phyloP scores from a whole-genome alignment of 2,888 invertebrate species.

The Aphodius granarius region DNA sequence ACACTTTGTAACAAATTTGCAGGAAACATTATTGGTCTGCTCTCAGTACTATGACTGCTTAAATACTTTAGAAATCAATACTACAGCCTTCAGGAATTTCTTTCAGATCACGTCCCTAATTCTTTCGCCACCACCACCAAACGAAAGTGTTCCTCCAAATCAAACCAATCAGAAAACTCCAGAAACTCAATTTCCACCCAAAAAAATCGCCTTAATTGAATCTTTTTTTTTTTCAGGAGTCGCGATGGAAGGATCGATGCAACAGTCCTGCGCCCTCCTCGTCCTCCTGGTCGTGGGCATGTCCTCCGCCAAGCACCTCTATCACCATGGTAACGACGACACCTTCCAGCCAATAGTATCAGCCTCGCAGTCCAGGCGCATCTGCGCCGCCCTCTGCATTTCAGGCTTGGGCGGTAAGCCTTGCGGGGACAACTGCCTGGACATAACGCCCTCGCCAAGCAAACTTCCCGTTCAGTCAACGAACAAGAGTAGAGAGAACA shows the following conservation, averaged over 20 bases:
- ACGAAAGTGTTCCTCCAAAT: constrained; percentile 7
- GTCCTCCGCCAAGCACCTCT: constrained; percentile 36
- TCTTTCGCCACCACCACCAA: no score
- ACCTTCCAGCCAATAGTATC: constrained; percentile 47
- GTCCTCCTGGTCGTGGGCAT: constrained; percentile 41
- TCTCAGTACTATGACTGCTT: no score
- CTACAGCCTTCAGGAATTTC: no score
- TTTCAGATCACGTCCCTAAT: no score
- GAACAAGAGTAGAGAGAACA: constrained; percentile 22
- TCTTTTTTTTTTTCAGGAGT: neutral
- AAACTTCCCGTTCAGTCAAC: constrained; percentile 40
- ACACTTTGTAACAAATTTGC: no score
- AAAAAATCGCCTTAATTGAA: constrained; percentile 8
- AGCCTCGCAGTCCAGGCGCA: constrained; percentile 46
- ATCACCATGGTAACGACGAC: constrained; percentile 42
- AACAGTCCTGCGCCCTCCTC: constrained; percentile 34
- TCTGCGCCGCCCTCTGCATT: constrained; percentile 52
- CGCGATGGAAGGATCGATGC: neutral
- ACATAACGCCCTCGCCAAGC: constrained; percentile 57
- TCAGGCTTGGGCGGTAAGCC: constrained; percentile 58
- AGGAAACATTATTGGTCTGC: no score
- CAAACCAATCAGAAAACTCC: neutral
- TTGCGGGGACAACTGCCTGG: constrained; percentile 58
- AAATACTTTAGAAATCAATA: no score
- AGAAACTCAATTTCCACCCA: neutral